Conservation (phyloP, 2,888 invertebrate genomes). For the Mellilla xanthometata region DNA sequence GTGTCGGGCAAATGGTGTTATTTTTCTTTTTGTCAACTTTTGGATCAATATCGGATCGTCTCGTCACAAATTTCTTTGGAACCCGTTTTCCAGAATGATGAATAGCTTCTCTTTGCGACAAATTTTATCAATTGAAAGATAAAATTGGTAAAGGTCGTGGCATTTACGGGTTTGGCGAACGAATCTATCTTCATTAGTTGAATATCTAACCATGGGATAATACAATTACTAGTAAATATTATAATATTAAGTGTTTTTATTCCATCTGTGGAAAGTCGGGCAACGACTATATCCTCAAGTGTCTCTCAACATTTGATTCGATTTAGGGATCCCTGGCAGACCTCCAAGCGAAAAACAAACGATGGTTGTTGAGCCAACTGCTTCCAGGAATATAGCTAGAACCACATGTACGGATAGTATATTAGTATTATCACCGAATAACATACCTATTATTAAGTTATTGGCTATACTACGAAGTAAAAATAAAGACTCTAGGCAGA, state of each 20-base stretch:
- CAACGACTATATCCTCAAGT: conserved; percentile 21
- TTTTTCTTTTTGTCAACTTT: conserved; percentile 6
- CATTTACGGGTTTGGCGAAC: no score
- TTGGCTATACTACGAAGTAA: no score
- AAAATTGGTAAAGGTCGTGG: no score
- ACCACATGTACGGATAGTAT: no score
- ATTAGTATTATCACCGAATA: no score
- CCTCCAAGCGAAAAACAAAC: conserved; percentile 46
- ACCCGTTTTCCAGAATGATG: no score
- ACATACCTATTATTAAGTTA: no score
- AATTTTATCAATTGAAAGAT: no score
- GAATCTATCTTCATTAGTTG: no score
- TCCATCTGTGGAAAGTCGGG: conserved; percentile 16
- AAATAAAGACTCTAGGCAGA: no score
- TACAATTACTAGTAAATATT: conserved; percentile 21
- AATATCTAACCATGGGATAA: conserved; percentile 3
- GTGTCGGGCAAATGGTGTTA: conserved; percentile 12
- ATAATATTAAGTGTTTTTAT: conserved; percentile 8
- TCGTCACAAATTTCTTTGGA: no score
- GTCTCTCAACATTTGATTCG: conserved; percentile 42
- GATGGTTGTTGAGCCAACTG: conserved; percentile 25
- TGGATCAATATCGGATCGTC: background rate
- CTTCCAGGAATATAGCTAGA: background rate
- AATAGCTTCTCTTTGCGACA: no score
- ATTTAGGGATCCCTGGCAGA: conserved; percentile 48